These are phyloP conservation scores for Glaucidium brasilianum DNA, from an alignment of 2,113 vertebrate species.

Conservation along the genomic window DNA sequence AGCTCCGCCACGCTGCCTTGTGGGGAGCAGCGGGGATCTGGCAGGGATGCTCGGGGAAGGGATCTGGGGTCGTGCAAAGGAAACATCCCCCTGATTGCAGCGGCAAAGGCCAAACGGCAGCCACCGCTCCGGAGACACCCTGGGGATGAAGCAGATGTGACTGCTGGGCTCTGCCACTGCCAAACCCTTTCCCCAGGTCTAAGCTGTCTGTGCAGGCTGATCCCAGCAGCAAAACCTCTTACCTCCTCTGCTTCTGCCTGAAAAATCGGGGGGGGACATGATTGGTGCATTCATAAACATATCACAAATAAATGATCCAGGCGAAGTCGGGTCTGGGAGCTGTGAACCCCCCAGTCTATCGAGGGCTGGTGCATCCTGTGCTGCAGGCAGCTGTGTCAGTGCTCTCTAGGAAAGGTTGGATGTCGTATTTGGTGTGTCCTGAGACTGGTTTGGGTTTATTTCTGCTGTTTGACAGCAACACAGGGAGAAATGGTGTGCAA, in stretches of 20 bases:
- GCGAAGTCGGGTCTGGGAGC: not conserved
- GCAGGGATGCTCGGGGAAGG: not conserved
- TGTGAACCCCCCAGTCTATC: rapidly evolving
- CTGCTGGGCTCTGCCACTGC: not conserved
- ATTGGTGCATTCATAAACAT: rapidly evolving
- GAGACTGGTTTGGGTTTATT: not conserved
- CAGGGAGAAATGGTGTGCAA: rapidly evolving
- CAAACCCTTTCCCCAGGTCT: rapidly evolving
- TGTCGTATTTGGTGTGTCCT: not conserved
- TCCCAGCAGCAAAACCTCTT: not conserved
- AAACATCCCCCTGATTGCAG: not conserved
- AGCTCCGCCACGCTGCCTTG: not conserved
- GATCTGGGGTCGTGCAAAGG: not conserved
- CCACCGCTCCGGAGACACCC: not conserved
- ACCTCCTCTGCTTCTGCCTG: not conserved
- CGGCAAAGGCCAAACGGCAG: not conserved
- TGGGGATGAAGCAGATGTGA: not conserved
- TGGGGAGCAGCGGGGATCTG: not conserved
- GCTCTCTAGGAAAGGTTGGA: not conserved
- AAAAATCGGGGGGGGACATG: rapidly evolving
- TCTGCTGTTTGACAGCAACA: not conserved
- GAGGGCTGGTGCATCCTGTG: not conserved
- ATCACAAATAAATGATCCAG: not conserved
- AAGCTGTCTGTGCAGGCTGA: rapidly evolving
- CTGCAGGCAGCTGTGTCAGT: not conserved